Evolutionary conservation across 2,888 invertebrate species (phyloP).

Genomic region (Oegoconia quadripuncta): DNA sequence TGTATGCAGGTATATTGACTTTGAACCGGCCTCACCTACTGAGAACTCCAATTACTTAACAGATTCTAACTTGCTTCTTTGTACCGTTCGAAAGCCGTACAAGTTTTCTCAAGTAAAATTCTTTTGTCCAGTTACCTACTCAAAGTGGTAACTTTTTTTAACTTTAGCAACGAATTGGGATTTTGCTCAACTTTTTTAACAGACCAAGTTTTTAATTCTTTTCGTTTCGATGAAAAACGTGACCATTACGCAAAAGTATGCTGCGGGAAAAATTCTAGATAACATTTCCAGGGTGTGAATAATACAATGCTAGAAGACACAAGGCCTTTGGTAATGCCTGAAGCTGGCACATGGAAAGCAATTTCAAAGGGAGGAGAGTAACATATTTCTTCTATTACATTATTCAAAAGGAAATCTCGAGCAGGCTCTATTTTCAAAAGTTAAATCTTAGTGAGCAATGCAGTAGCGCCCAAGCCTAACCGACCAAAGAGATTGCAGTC

Average conservation of each 20-base stretch:
- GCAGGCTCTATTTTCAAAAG: slow-evolving; percentile 15
- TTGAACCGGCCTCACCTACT: slow-evolving; percentile 13
- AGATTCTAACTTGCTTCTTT: slow-evolving; percentile 25
- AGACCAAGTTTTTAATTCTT: not conserved
- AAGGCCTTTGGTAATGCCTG: not conserved
- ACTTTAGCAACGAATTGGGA: not conserved
- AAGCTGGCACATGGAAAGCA: not conserved
- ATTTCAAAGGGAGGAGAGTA: not conserved
- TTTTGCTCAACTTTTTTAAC: not conserved
- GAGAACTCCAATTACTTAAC: slow-evolving; percentile 34
- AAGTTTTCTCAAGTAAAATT: slow-evolving; percentile 6
- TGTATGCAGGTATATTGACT: slow-evolving; percentile 15
- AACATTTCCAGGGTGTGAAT: not conserved
- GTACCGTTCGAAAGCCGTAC: slow-evolving; percentile 1
- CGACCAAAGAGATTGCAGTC: slow-evolving; percentile 29
- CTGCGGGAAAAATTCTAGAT: too few species aligned
- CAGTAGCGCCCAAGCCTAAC: slow-evolving; percentile 27
- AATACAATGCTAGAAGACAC: not conserved
- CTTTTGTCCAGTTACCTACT: slow-evolving; percentile 8
- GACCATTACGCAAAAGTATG: too few species aligned
- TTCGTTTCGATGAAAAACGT: not conserved
- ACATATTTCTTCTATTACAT: slow-evolving; percentile 3
- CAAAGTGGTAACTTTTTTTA: slow-evolving; percentile 1
- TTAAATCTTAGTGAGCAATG: slow-evolving; percentile 29
- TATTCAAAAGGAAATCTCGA: slow-evolving; percentile 6